Evolutionary conservation across 2,113 vertebrate genomes (phyloP), one percentile per base, ranked within the genome.

Genomic region (Apteryx owenii): DNA sequence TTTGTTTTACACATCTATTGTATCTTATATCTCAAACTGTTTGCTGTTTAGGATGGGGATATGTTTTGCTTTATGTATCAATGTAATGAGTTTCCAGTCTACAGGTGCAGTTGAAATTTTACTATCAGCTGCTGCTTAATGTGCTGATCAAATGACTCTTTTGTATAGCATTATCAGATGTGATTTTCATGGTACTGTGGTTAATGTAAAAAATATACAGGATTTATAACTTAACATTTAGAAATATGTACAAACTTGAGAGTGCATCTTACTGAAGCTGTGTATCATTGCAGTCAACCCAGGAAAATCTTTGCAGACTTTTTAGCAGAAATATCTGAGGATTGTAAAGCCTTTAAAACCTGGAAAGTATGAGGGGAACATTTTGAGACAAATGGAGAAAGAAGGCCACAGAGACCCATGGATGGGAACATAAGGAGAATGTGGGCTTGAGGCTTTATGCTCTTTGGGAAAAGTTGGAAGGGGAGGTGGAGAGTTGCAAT

Each of bases 381-480:
- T 58, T 81, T 77, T 81, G 42, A 50, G n/a, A 11, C 8, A 54
- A 56, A 28, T 2, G 64, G 38, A 89, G n/a, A 72, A 70, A 68
- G 25, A 3, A 29, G 36, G 16, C 14, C 85, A 33, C 42, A 91
- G 89, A 72, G 48, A 54, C 23, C 75, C 31, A 11, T 21, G 13
- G 26, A 11, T 21, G 13, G 26, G 10, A 26, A 23, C 23, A 20
- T 2, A 3, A 80, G n/a, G 18, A 84, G 58, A 61, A 65, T 0
- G 0, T 69, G 12, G 26, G 44, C 0, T 0, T 54, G 42, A 4
- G 10, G 5, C 26, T 33, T 17, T 40, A 10, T 20, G 7, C 7
- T 58, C 29, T 21, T 31, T 33, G 19, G 18, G 53, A 29, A 69
- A 69, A 69, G 0, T 1, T 28, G 16, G 6, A 25, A 53, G 4